Conservation (phyloP, 2,797 vertebrate species). For the Coluber constrictor region DNA sequence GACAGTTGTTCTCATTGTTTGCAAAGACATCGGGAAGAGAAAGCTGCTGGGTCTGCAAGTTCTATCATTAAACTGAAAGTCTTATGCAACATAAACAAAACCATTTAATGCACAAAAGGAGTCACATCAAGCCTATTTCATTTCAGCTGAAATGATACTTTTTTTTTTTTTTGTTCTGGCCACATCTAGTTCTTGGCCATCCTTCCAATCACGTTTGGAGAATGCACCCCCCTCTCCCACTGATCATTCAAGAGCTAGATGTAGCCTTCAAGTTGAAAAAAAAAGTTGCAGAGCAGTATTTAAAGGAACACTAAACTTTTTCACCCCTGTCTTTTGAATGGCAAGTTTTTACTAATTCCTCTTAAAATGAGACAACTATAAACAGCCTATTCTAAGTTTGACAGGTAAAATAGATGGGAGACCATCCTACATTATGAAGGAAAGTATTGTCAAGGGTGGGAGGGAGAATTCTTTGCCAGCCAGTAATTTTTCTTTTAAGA, state of each 20-base stretch:
- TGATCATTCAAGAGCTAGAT: neutral
- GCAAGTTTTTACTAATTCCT: slow-evolving; percentile 40
- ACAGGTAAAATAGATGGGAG: slow-evolving; percentile 57
- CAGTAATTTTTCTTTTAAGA: slow-evolving; percentile 60
- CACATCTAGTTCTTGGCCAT: neutral
- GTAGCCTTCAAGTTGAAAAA: neutral
- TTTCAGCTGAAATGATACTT: neutral
- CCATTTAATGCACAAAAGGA: neutral
- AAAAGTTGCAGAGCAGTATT: neutral
- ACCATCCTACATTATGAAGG: slow-evolving; percentile 56
- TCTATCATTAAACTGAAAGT: neutral
- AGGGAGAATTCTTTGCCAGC: slow-evolving; percentile 33
- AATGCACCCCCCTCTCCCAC: neutral
- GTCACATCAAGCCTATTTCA: neutral
- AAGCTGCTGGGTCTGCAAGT: neutral
- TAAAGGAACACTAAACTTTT: neutral
- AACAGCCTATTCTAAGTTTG: slow-evolving; percentile 64
- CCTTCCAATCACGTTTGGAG: neutral
- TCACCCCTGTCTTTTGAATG: neutral
- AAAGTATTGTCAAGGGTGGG: slow-evolving; percentile 50
- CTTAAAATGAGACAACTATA: slow-evolving; percentile 60
- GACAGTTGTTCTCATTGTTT: neutral
- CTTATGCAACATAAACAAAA: neutral
- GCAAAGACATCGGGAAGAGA: neutral
- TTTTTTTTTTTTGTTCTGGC: neutral